These are phyloP conservation scores for Drosophila ezoana DNA, from an alignment of 2,888 invertebrate species.

Conservation along the genomic window DNA sequence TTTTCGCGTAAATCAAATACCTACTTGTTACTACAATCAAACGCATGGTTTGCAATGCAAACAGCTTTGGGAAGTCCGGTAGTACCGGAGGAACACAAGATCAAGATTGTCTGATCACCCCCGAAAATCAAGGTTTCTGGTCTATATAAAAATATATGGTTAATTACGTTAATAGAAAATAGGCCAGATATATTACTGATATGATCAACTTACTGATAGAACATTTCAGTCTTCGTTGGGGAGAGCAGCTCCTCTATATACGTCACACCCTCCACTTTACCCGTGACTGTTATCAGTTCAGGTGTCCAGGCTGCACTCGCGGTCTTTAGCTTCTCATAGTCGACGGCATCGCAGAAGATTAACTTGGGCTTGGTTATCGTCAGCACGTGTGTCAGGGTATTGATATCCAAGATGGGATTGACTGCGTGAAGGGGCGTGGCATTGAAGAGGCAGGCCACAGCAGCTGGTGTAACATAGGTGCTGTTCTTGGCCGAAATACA, in stretches of 20 bases:
- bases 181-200: too few species aligned
- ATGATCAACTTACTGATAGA: conserved; percentile 24
- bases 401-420: conserved; percentile 45
- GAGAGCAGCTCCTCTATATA: conserved; percentile 31
- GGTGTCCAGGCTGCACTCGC: conserved; percentile 41
- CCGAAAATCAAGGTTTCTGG: conserved; percentile 32
- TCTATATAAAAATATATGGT: conserved; percentile 4
- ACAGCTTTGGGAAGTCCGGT: conserved; percentile 67
- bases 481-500: conserved; percentile 60
- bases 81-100: conserved; percentile 68
- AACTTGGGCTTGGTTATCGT: conserved; percentile 53
- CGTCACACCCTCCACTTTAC: conserved; percentile 28
- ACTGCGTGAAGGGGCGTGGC: conserved; percentile 58
- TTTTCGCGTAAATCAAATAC: neutral
- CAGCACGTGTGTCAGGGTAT: conserved; percentile 39
- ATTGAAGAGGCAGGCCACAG: conserved; percentile 27
- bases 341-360: conserved; percentile 59
- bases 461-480: conserved; percentile 54
- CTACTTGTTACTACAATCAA: conserved; percentile 8
- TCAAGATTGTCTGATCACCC: conserved; percentile 46
- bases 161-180: neutral
- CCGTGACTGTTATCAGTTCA: conserved; percentile 25
- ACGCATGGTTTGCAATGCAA: conserved; percentile 37
- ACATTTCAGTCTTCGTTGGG: conserved; percentile 32
- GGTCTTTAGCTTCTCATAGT: conserved; percentile 37